Percentiles rank a stretch among this genome's conserved stretches.
Conservation (phyloP, 2,888 invertebrate species). For the Synergus laeviventris region DNA sequence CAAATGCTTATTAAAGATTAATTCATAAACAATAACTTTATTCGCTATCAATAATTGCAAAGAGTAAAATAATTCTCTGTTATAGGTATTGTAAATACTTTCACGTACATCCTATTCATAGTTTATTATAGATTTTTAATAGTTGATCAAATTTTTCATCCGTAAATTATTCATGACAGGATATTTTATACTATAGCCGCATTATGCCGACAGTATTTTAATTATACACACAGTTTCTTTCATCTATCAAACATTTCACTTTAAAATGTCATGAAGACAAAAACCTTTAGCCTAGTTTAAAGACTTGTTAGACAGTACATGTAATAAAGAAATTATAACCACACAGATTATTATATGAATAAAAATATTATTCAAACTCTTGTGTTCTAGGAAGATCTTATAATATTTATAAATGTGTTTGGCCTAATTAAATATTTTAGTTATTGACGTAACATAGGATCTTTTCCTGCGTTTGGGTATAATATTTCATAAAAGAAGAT, state of each 20-base stretch:
- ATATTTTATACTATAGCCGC: not conserved
- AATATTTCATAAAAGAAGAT: not conserved
- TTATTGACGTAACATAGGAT: not conserved
- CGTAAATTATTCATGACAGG: not conserved
- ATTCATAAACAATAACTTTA: slow-evolving; percentile 7
- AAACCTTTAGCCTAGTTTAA: not conserved
- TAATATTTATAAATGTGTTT: not conserved
- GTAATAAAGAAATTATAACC: not conserved
- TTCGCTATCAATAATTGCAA: not conserved
- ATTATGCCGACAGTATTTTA: not conserved
- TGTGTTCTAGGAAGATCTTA: not conserved
- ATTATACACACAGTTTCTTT: not conserved
- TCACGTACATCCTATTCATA: not conserved
- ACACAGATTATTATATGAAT: not conserved
- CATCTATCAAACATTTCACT: not conserved
- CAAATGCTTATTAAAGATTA: slow-evolving; percentile 7
- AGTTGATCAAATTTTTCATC: not conserved
- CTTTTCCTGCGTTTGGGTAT: not conserved
- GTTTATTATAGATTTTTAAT: not conserved
- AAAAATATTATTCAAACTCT: not conserved
- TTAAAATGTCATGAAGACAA: not conserved
- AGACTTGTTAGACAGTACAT: not conserved
- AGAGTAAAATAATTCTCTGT: not conserved
- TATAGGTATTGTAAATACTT: not conserved
- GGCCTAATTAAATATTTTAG: not conserved